Percentiles rank a stretch among this genome's conserved stretches.
Conservation (phyloP, 2,888 invertebrate species). For the Athetis lepigone region DNA sequence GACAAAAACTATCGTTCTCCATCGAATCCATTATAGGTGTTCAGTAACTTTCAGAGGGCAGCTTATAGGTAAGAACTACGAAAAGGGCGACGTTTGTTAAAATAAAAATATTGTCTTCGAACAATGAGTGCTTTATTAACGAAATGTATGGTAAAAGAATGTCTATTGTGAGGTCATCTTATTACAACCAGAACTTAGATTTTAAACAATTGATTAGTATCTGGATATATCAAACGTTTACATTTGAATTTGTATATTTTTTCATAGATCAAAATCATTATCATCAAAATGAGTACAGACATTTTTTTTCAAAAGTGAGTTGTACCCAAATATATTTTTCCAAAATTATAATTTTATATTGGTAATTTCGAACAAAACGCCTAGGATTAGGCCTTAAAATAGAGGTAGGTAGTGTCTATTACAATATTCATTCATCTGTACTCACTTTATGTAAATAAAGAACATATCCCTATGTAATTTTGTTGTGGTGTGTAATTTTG, state of each 20-base stretch:
- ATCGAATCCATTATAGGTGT: slow-evolving; percentile 94
- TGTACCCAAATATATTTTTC: slow-evolving; percentile 68
- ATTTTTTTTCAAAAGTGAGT: slow-evolving; percentile 60
- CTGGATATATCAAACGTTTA: slow-evolving; percentile 60
- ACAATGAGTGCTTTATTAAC: slow-evolving; percentile 91
- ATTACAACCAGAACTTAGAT: slow-evolving; percentile 83
- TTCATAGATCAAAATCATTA: slow-evolving; percentile 26
- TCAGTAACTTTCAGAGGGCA: slow-evolving; percentile 71
- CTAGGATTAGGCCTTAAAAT: slow-evolving; percentile 73
- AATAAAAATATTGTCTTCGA: slow-evolving; percentile 68
- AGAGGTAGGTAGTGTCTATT: slow-evolving; percentile 73
- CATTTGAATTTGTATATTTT: slow-evolving; percentile 58
- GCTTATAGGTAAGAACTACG: not conserved
- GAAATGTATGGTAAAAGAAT: slow-evolving; percentile 87
- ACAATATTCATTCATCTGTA: slow-evolving; percentile 66
- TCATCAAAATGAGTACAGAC: slow-evolving; percentile 79
- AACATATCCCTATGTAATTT: slow-evolving; percentile 43
- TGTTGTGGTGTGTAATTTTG: slow-evolving; percentile 57
- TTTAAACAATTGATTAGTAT: slow-evolving; percentile 59
- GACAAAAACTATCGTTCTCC: slow-evolving; percentile 90
- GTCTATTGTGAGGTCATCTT: slow-evolving; percentile 84
- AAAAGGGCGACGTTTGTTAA: slow-evolving; percentile 8
- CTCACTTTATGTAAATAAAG: slow-evolving; percentile 68
- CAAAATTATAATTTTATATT: slow-evolving; percentile 70
- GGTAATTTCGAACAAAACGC: slow-evolving; percentile 67